Evolutionary conservation across 1,140 invertebrate genomes (phyloP), one percentile per base, ranked within the genome.

Genomic region (Trichogramma pretiosum): DNA sequence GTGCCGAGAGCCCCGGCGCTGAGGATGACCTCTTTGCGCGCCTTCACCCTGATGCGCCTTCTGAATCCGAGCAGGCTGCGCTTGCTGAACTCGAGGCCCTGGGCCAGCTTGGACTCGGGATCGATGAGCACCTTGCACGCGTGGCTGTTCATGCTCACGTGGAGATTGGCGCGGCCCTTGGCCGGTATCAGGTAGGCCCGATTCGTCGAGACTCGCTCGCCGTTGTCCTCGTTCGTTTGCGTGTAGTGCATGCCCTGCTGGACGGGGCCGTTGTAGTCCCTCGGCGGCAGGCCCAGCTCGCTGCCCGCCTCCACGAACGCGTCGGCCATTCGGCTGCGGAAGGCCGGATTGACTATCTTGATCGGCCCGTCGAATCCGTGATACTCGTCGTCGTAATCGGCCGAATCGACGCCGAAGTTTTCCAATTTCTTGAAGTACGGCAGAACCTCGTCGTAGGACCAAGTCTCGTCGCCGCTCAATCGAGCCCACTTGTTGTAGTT

Each of bases 181-280:
- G 85, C 78, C 7, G 90, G 88, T 46, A 84, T 71, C 5, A 95
- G 63, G 58, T 93, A 94, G 1, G 87, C 91, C 68, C 90, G 90
- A 0, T 90, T 85, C 9, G 89, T 90, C 51, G 86, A 91, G 64
- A 92, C 94, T 38, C 93, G 73, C 0, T 80, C 83, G 0, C 90
- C 89, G 34, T 85, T 70, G 50, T 87, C 67, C n/a, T 93, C 88
- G 0, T 91, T 95, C 5, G 83, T 18, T 24, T 44, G 42, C 3
- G 23, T 9, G 10, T 24, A 35, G 7, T 30, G 23, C 8, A 44
- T 23, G 13, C 42, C 22, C 4, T 24, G 34, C 16, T 34, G 30
- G 8, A 24, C 13, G 9, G 2, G 8, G 3, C 42, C 32, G 18
- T 44, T 44, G 22, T 35, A 44, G 30, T 44, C 42, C 3, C n/a